Evolutionary conservation across 2,888 invertebrate species (phyloP).

Genomic region (Opisthograptis luteolata): DNA sequence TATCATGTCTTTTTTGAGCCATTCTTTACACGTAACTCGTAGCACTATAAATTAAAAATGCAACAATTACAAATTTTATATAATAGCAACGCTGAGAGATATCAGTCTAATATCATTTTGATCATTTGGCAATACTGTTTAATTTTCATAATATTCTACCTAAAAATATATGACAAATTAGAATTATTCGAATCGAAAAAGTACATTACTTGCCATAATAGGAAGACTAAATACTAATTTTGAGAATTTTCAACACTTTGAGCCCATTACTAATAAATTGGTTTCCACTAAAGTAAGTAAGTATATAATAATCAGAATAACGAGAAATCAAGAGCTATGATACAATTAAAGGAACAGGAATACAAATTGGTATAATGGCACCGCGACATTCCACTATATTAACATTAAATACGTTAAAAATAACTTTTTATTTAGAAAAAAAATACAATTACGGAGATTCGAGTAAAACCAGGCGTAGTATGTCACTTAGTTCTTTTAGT

Average conservation of each 20-base stretch:
- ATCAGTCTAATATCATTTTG: slow-evolving; percentile 81
- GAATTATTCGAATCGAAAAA: slow-evolving; percentile 59
- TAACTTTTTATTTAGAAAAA: slow-evolving; percentile 68
- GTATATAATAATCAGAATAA: slow-evolving; percentile 46
- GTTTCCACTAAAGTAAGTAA: slow-evolving; percentile 38
- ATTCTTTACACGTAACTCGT: slow-evolving; percentile 40
- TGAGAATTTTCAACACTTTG: slow-evolving; percentile 55
- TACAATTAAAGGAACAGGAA: slow-evolving; percentile 54
- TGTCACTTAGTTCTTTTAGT: slow-evolving; percentile 14
- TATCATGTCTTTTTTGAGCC: slow-evolving; percentile 61
- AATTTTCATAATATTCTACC: slow-evolving; percentile 61
- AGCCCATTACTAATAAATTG: slow-evolving; percentile 56
- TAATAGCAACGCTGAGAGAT: slow-evolving; percentile 58
- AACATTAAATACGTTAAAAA: slow-evolving; percentile 73
- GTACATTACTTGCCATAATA: slow-evolving; percentile 59
- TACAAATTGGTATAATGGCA: slow-evolving; percentile 81
- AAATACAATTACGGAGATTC: slow-evolving; percentile 80
- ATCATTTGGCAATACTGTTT: slow-evolving; percentile 83
- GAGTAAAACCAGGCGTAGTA: slow-evolving; percentile 63
- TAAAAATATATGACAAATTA: slow-evolving; percentile 67
- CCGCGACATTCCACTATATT: slow-evolving; percentile 77
- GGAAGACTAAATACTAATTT: slow-evolving; percentile 77
- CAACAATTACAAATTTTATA: slow-evolving; percentile 52
- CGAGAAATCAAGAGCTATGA: slow-evolving; percentile 53
- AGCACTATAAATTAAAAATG: slow-evolving; percentile 39